These are phyloP conservation scores for Ophiodon elongatus DNA, from an alignment of 2,113 vertebrate species.

Conservation along the genomic window DNA sequence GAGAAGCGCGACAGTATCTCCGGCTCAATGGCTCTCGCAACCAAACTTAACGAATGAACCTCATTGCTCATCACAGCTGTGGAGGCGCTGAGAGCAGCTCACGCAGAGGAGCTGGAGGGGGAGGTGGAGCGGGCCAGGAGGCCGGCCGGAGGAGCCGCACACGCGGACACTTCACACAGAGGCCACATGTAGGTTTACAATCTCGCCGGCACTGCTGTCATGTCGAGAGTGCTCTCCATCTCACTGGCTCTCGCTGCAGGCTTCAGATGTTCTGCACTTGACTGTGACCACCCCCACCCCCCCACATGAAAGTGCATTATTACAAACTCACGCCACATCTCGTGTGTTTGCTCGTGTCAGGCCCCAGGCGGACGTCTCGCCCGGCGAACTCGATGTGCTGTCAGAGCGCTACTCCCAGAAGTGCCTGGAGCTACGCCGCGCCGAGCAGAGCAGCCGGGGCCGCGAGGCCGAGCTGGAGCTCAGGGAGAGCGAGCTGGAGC, in stretches of 20 bases:
- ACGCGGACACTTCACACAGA: slow-evolving; percentile 80
- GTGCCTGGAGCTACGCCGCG: slow-evolving; percentile 89
- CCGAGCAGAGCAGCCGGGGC: slow-evolving; percentile 84
- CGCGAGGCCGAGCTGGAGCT: slow-evolving; percentile 80
- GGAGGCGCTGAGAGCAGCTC: slow-evolving; percentile 90
- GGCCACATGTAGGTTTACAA: slow-evolving; percentile 87
- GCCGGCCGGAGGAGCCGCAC: slow-evolving; percentile 76
- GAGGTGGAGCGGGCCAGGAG: slow-evolving; percentile 86
- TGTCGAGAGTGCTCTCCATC: not conserved
- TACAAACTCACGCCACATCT: slow-evolving; percentile 30
- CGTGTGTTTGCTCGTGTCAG: slow-evolving; percentile 78
- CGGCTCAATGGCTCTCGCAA: no score
- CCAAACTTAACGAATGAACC: not conserved
- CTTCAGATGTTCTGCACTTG: slow-evolving; percentile 33
- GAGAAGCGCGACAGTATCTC: not conserved
- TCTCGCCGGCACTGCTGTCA: not conserved
- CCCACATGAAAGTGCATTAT: not conserved
- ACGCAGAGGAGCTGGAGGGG: slow-evolving; percentile 89
- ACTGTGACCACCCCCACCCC: not conserved
- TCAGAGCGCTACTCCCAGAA: slow-evolving; percentile 92
- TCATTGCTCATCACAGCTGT: slow-evolving; percentile 82
- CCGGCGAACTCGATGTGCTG: slow-evolving; percentile 90
- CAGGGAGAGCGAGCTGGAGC: slow-evolving; percentile 89
- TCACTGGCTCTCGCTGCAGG: slow-evolving; percentile 32
- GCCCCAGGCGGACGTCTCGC: slow-evolving; percentile 83